Evolutionary conservation across 2,888 invertebrate species (phyloP), one percentile per base, ranked within the genome.

Genomic region (Pedicia rivosa): DNA sequence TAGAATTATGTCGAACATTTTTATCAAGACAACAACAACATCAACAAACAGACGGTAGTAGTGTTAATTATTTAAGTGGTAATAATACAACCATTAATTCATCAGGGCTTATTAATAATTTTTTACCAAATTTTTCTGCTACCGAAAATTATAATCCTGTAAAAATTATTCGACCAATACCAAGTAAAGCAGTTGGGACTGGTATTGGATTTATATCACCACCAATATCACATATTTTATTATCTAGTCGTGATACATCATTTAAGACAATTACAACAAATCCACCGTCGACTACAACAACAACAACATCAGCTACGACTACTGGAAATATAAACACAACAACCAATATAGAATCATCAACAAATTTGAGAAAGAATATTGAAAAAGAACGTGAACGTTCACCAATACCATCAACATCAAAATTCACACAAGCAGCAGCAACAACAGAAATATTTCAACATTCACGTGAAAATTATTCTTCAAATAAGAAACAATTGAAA

Each of bases 1-100:
- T 78, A 33, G 77, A 78, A 47, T 66, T 78, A 44, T 78, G 78
- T 54, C 64, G 77, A 15, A 67, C 67, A 5, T 70, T 74, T 48
- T 55, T 78, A 32, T 62, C 74, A 28, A 66, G 72, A 13, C 64
- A 62, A 12, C 67, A 69, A 46, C 19, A 32, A n/a, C n/a, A n/a
- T n/a, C n/a, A n/a, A n/a, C n/a, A n/a, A n/a, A 25, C 36, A 33
- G 35, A 37, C 25, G 29, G 24, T 14, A 28, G 26, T 29, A 5
- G 36, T 17, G 32, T 20, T 20, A 20, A 20, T 4, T 32, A 32
- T 32, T 22, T 32, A 13, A 20, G 20, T 8, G 20, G 32, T 13
- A 20, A n/a, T n/a, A n/a, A n/a, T n/a, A n/a, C n/a, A n/a, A n/a
- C n/a, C n/a, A n/a, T n/a, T n/a, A n/a, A n/a, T n/a, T n/a, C n/a